These are phyloP conservation scores for Lepus oiostolus DNA, from an alignment of 2,797 vertebrate genomes.

Conservation along the genomic window DNA sequence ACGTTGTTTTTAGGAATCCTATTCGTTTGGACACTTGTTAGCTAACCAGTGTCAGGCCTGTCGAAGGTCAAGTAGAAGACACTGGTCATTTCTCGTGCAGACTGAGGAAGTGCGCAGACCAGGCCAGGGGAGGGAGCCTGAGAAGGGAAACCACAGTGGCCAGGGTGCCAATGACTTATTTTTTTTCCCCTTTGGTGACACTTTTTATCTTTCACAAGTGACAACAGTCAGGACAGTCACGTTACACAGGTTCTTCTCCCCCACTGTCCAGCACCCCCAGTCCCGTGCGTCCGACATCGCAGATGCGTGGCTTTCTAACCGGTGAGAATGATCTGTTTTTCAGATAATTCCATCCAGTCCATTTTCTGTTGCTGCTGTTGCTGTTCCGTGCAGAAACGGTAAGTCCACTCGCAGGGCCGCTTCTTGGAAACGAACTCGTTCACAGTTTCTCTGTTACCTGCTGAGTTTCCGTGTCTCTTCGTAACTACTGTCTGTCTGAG, in stretches of 20 bases:
- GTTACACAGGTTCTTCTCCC: accelerated
- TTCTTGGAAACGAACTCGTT: conserved; percentile 29
- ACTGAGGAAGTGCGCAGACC: conserved; percentile 73
- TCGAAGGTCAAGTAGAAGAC: not conserved
- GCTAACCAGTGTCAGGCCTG: not conserved
- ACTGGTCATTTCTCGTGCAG: conserved; percentile 25
- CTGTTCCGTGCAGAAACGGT: conserved; percentile 91
- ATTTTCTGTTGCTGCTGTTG: conserved; percentile 92
- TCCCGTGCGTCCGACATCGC: not conserved
- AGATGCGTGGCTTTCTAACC: not conserved
- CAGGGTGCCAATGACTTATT: conserved; percentile 44
- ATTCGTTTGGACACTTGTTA: not conserved
- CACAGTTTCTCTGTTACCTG: not conserved
- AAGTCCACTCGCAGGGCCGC: conserved; percentile 44
- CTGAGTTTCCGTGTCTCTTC: not conserved
- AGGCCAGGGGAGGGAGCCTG: conserved; percentile 60
- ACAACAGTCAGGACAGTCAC: not conserved
- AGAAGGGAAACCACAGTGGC: conserved; percentile 82
- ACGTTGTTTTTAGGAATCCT: not conserved
- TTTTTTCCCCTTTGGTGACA: not conserved
- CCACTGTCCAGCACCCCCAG: not conserved
- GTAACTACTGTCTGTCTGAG: not conserved
- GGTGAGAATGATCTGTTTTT: conserved; percentile 81
- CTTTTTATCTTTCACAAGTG: not conserved
- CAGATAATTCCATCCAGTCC: conserved; percentile 92